phyloP scores from a whole-genome alignment of 2,113 vertebrate species.

The Antigone vipio region DNA sequence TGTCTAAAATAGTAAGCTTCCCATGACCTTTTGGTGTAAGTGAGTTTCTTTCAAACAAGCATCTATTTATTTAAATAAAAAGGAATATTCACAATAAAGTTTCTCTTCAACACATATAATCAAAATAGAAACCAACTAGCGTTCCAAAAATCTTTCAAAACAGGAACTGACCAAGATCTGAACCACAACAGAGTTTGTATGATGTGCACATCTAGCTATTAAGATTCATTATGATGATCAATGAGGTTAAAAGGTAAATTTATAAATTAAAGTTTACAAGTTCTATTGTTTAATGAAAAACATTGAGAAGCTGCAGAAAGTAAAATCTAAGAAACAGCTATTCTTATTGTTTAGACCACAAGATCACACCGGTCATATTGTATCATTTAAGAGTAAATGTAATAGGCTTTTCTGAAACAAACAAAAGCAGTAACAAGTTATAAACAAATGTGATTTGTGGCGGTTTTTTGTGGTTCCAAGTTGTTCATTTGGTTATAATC shows the following conservation, averaged over 20 bases:
- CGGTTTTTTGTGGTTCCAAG: not conserved
- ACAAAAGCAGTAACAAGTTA: constrained; percentile 54
- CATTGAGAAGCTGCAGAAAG: not conserved
- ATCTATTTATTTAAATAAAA: constrained; percentile 50
- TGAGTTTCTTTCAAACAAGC: constrained; percentile 11
- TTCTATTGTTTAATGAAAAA: constrained; percentile 39
- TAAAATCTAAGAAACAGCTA: constrained; percentile 19
- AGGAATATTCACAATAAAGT: not conserved
- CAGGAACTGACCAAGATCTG: not conserved
- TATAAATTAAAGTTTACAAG: constrained; percentile 47
- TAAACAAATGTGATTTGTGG: constrained; percentile 52
- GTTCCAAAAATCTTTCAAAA: constrained; percentile 44
- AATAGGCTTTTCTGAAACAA: constrained; percentile 51
- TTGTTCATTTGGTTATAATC: constrained; percentile 50
- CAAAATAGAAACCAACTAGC: constrained; percentile 40
- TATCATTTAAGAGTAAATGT: constrained; percentile 54
- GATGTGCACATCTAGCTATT: constrained; percentile 34
- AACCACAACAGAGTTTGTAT: constrained; percentile 13
- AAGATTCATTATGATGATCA: constrained; percentile 15
- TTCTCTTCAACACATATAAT: constrained; percentile 22
- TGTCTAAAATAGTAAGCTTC: constrained; percentile 7
- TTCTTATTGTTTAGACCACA: constrained; percentile 51
- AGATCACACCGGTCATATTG: constrained; percentile 55
- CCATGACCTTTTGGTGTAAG: constrained; percentile 6
- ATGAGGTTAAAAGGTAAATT: constrained; percentile 57